These are phyloP conservation scores for Peromyscus aztecus DNA, from an alignment of 2,797 vertebrate genomes.

Conservation along the genomic window DNA sequence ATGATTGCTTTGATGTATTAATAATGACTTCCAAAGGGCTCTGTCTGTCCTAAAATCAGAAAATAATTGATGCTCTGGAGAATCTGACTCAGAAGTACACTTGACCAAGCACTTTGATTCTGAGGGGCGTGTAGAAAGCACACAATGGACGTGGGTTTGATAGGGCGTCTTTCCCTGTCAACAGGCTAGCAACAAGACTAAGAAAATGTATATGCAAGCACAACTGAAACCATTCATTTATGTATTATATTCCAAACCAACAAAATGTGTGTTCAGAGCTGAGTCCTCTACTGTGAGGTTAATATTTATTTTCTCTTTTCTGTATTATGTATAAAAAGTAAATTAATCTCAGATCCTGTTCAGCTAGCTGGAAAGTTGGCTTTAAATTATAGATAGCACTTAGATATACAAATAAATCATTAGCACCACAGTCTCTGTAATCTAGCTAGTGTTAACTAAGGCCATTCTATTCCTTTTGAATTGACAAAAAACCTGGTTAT, in stretches of 20 bases:
- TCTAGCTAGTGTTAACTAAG: conserved; percentile 66
- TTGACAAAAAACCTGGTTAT: conserved; percentile 40
- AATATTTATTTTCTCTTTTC: conserved; percentile 78
- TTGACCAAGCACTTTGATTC: conserved; percentile 10
- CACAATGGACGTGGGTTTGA: conserved; percentile 19
- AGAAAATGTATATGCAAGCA: conserved; percentile 68
- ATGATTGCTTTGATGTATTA: background rate
- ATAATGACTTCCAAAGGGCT: conserved; percentile 12
- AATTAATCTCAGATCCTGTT: conserved; percentile 58
- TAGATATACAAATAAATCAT: conserved; percentile 35
- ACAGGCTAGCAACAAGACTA: conserved; percentile 63
- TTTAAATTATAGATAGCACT: conserved; percentile 71
- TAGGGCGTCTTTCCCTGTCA: conserved; percentile 53
- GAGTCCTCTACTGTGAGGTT: conserved; percentile 63
- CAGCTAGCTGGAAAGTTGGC: conserved; percentile 64
- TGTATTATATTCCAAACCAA: conserved; percentile 70
- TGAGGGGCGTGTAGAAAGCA: conserved; percentile 8
- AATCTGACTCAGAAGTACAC: conserved; percentile 54
- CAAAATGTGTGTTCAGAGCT: conserved; percentile 68
- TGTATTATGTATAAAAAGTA: conserved; percentile 68
- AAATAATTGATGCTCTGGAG: conserved; percentile 36
- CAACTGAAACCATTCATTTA: conserved; percentile 75
- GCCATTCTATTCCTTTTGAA: conserved; percentile 18
- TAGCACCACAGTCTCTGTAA: conserved; percentile 22
- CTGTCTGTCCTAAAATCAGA: background rate